Conservation (phyloP, 2,797 vertebrate genomes). For the Sebastiscus tertius region DNA sequence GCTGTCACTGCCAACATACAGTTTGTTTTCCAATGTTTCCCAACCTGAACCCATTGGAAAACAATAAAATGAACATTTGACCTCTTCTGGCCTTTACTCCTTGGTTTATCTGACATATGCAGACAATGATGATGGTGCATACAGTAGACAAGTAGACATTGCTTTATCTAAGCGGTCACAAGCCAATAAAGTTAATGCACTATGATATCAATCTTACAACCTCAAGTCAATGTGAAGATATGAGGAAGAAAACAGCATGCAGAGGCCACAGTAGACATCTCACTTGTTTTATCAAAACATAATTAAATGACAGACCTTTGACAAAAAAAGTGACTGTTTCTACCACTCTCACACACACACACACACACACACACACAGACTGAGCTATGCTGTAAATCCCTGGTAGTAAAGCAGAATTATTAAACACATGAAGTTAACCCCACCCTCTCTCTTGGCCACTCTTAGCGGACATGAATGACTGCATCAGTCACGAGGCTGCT, state of each 20-base stretch:
- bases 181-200: not conserved
- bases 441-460: conserved; percentile 31
- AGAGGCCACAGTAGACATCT: not conserved
- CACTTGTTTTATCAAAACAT: not conserved
- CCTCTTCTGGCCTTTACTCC: not conserved
- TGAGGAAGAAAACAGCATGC: not conserved
- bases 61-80: not conserved
- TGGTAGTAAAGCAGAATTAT: conserved; percentile 18
- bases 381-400: conserved; percentile 3
- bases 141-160: not conserved
- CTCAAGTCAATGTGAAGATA: not conserved
- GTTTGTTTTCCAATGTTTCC: not conserved
- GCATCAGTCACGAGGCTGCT: conserved; percentile 39
- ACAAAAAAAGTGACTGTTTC: not conserved
- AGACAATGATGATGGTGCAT: not conserved
- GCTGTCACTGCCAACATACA: not conserved
- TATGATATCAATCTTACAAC: not conserved
- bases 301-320: not conserved
- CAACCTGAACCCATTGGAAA: not conserved
- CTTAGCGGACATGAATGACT: conserved; percentile 23
- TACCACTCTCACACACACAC: not conserved
- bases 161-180: not conserved
- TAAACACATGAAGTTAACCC: conserved; percentile 23
- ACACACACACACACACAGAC: not conserved
- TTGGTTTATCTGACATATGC: not conserved